Percentiles rank a stretch among this genome's conserved stretches.
phyloP scores from a whole-genome alignment of 2,888 invertebrate genomes.

The Mythimna impura region DNA sequence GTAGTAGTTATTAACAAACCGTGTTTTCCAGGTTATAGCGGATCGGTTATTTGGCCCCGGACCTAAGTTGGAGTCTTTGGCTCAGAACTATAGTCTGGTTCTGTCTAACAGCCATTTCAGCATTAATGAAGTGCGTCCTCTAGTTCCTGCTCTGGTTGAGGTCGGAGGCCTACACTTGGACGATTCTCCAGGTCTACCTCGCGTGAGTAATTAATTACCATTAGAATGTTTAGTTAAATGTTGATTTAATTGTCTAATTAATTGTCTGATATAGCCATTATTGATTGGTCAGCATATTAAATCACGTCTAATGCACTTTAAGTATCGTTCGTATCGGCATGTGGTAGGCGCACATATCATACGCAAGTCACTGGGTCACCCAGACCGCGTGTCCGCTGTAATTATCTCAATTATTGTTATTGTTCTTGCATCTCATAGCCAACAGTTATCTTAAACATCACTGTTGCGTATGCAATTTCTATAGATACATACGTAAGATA shows the following conservation, averaged over 20 bases:
- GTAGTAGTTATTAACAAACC: slow-evolving; percentile 14
- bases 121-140: slow-evolving; percentile 89
- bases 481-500: background rate
- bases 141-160: slow-evolving; percentile 89
- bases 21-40: slow-evolving; percentile 80
- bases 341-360: slow-evolving; percentile 58
- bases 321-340: slow-evolving; percentile 42
- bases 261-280: slow-evolving; percentile 13
- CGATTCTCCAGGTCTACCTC: slow-evolving; percentile 81
- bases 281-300: slow-evolving; percentile 28
- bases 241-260: slow-evolving; percentile 18
- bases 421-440: slow-evolving; percentile 16
- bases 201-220: slow-evolving; percentile 74
- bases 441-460: slow-evolving; percentile 24
- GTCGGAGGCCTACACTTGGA: slow-evolving; percentile 90
- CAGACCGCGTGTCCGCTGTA: slow-evolving; percentile 56
- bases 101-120: slow-evolving; percentile 90
- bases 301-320: slow-evolving; percentile 46
- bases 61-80: slow-evolving; percentile 82
- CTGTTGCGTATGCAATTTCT: slow-evolving; percentile 13
- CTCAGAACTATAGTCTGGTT: slow-evolving; percentile 88
- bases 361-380: slow-evolving; percentile 71
- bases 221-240: background rate
- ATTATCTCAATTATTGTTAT: slow-evolving; percentile 51
- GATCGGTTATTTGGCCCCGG: slow-evolving; percentile 88